Evolutionary conservation across 2,113 vertebrate species (phyloP).

Genomic region (Aegithalos caudatus): DNA sequence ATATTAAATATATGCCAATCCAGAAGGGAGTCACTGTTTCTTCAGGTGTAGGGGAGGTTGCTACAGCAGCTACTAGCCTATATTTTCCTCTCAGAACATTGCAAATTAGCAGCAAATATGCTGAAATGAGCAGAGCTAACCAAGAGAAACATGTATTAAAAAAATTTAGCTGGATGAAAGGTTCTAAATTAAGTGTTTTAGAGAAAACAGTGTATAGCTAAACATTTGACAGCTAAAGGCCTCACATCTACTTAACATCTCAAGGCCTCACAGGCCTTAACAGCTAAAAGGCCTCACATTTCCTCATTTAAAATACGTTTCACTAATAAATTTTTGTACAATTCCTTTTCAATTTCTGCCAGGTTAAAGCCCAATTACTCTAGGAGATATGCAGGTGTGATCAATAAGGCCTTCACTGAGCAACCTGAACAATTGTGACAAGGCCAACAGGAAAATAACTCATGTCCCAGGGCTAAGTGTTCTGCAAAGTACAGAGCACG

Average conservation of each 20-base stretch:
- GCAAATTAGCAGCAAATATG: background rate
- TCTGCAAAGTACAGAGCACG: background rate
- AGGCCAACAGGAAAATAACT: background rate
- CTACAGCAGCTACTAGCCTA: background rate
- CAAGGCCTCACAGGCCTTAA: too few relatives aligned
- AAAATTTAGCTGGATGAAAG: background rate
- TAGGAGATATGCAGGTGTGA: background rate
- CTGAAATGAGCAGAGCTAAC: background rate
- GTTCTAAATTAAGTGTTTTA: background rate
- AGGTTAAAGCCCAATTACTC: background rate
- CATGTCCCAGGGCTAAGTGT: background rate
- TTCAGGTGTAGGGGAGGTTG: background rate
- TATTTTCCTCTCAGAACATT: background rate
- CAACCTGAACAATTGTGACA: background rate
- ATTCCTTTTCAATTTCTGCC: background rate
- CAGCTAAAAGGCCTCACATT: background rate
- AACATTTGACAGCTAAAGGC: background rate
- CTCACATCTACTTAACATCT: background rate
- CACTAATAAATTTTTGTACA: background rate
- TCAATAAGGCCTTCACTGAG: background rate
- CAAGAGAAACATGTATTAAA: background rate
- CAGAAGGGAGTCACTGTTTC: background rate
- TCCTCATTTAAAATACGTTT: background rate
- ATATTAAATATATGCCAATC: background rate
- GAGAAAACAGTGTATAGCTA: background rate